Evolutionary conservation across 2,888 invertebrate genomes (phyloP).

Genomic region (Drosophila percnosoma): DNA sequence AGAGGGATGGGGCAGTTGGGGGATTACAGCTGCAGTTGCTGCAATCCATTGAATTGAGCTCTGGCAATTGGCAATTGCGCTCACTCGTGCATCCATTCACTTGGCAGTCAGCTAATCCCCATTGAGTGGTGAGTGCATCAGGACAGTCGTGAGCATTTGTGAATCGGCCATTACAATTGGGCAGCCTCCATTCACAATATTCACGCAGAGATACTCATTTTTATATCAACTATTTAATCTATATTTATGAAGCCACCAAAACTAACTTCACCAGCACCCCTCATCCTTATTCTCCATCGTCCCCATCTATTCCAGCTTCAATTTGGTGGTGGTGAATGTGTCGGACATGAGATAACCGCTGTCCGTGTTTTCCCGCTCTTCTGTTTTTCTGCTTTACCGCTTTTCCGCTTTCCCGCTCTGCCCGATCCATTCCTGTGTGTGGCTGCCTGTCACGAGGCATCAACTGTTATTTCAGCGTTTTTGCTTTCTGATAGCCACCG

Average conservation of each 20-base stretch:
- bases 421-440: not conserved
- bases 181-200: not conserved
- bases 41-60: not conserved
- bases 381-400: not conserved
- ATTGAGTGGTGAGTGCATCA: slow-evolving; percentile 14
- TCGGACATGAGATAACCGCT: slow-evolving; percentile 50
- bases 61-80: slow-evolving; percentile 1
- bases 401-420: too few relatives aligned
- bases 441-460: slow-evolving; percentile 60
- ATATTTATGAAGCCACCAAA: slow-evolving; percentile 69
- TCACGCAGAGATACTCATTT: not conserved
- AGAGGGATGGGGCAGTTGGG: too few relatives aligned
- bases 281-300: not conserved
- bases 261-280: not conserved
- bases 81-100: slow-evolving; percentile 2
- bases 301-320: not conserved
- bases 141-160: slow-evolving; percentile 2
- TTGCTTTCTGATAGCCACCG: slow-evolving; percentile 14
- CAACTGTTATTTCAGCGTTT: slow-evolving; percentile 60
- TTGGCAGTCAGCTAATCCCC: slow-evolving; percentile 6
- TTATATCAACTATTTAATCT: slow-evolving; percentile 56
- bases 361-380: slow-evolving; percentile 5
- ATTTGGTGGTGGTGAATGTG: not conserved
- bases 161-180: slow-evolving; percentile 21
- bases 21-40: not conserved